Conservation (phyloP, 2,113 vertebrate species). For the Eptesicus fuscus region DNA sequence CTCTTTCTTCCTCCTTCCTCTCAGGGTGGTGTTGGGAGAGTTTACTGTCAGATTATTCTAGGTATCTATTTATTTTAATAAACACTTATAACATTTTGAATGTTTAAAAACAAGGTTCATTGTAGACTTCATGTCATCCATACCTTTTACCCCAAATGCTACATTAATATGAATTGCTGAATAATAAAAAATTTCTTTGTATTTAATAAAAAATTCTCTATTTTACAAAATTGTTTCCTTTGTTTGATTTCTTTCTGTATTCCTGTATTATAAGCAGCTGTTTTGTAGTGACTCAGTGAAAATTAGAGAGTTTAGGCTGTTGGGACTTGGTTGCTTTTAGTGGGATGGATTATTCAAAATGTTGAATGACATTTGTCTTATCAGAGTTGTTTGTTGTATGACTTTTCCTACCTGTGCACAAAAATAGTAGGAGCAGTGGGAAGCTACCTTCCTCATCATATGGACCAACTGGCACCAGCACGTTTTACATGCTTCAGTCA, state of each 20-base stretch:
- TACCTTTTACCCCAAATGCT: neutral
- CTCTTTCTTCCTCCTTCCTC: neutral
- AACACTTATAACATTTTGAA: neutral
- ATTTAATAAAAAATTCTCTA: neutral
- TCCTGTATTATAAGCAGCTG: neutral
- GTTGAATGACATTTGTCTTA: neutral
- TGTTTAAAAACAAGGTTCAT: slow-evolving; percentile 23
- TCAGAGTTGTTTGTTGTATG: neutral
- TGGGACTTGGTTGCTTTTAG: neutral
- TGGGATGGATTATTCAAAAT: neutral
- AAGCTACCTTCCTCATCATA: accelerated
- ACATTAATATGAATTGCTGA: neutral
- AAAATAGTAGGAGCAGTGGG: neutral
- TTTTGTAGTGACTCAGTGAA: slow-evolving; percentile 25
- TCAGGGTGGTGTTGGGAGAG: neutral
- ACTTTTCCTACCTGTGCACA: neutral
- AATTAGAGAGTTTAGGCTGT: neutral
- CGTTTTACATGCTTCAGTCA: accelerated
- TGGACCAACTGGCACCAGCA: neutral
- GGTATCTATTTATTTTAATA: neutral
- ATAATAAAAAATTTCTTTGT: slow-evolving; percentile 32
- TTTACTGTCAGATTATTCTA: slow-evolving; percentile 10
- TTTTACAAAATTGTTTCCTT: neutral
- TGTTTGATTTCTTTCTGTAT: neutral
- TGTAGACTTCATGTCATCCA: neutral